Base-by-base conservation (phyloP, 2,113 vertebrate genomes). In the Toxostoma redivivum region DNA sequence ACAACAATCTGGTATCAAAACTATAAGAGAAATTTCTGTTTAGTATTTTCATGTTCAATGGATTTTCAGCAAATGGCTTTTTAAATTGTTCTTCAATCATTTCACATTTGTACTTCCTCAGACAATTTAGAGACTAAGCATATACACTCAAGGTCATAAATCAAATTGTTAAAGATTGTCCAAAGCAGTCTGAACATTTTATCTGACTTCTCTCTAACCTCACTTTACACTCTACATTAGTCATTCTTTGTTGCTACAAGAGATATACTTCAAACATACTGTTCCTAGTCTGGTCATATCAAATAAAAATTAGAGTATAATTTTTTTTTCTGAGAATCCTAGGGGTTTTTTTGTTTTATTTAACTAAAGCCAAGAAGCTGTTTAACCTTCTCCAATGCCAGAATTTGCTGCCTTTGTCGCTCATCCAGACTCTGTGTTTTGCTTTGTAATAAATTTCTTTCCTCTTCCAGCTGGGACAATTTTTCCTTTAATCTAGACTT, bases 401-500 rank as follows among this genome's bases (percentile, higher is more conserved):
- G 95, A 91, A 99, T 98, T 98, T 99, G 99, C 86, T 99, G 99
- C 85, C 98, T 98, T 97, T 99, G 99, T 50, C 99, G 96, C 40
- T 99, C 99, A 84, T 99, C 99, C 97, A 99, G 96, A 42, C 98
- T 99, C 74, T 99, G 99, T 78, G 98, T 98, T 98, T 99, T 99
- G 97, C 89, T 99, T 94, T 98, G 98, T 92, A 99, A 88, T 25
- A 99, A 96, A 94, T 98, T 98, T 94, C 98, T 97, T 96, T 99
- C 99, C 61, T 99, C 99, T 96, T 99, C 99, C 97, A 99, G 97
- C 13, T 99, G 98, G 86, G 98, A 96, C 72, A 99, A 97, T 95
- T 99, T 99, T 96, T 99, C 99, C 95, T 98, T 99, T 97, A 99
- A 98, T 81, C 98, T 98, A 87, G 98, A 98, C 62, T 99, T 99